Evolutionary conservation across 2,888 invertebrate species (phyloP).

Genomic region (Orchesellides sinensis): DNA sequence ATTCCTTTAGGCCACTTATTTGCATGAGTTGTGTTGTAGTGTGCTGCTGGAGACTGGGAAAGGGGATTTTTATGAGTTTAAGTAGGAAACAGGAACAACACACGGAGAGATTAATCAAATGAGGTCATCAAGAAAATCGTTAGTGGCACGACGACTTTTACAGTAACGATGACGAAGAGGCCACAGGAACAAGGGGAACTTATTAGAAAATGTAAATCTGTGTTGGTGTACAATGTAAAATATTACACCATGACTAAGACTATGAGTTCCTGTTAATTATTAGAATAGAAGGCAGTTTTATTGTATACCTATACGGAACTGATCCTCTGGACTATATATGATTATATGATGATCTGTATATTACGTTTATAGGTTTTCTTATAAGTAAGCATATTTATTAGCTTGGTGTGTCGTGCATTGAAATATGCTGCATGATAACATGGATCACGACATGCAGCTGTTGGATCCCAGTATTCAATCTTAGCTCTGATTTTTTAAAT

Average conservation of each 20-base stretch:
- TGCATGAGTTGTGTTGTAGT: constrained; percentile 32
- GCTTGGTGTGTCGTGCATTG: too few relatives aligned
- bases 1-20: not conserved
- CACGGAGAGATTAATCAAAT: constrained; percentile 70
- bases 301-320: too few relatives aligned
- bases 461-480: too few relatives aligned
- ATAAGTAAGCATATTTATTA: too few relatives aligned
- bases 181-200: constrained; percentile 23
- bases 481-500: too few relatives aligned
- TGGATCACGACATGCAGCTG: too few relatives aligned
- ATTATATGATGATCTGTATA: too few relatives aligned
- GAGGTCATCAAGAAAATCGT: constrained; percentile 74
- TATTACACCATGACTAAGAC: not conserved
- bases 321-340: too few relatives aligned
- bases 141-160: constrained; percentile 49
- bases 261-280: constrained; percentile 43
- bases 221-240: not conserved
- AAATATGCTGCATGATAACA: too few relatives aligned
- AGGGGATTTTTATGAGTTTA: constrained; percentile 54
- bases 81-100: constrained; percentile 65
- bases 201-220: constrained; percentile 47
- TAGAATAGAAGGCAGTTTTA: too few relatives aligned
- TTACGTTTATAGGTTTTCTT: too few relatives aligned
- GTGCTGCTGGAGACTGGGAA: not conserved
- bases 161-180: constrained; percentile 4